Evolutionary conservation across 2,888 invertebrate genomes (phyloP).

Genomic region (Lycaena phlaeas): DNA sequence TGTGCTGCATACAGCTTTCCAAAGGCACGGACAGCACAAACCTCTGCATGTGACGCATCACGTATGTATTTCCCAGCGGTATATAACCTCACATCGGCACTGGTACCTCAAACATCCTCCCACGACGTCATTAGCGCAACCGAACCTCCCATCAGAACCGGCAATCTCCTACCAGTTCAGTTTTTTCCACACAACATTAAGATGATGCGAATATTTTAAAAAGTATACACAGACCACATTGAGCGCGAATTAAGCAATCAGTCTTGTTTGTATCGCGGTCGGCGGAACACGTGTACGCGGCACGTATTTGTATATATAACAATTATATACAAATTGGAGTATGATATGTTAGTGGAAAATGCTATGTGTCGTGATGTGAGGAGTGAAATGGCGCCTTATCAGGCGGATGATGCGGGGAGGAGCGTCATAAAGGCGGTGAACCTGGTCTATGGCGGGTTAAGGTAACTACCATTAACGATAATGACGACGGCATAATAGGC

Average conservation of each 20-base stretch:
- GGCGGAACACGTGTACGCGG: not conserved
- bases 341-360: not conserved
- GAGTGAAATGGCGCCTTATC: slow-evolving; percentile 1
- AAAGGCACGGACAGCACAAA: too few relatives aligned
- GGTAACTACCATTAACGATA: not conserved
- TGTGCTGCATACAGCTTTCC: too few relatives aligned
- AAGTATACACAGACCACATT: too few relatives aligned
- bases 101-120: too few relatives aligned
- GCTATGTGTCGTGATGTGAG: not conserved
- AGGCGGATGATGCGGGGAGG: not conserved
- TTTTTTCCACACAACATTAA: too few relatives aligned
- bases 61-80: too few relatives aligned
- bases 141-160: too few relatives aligned
- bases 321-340: not conserved
- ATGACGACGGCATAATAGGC: not conserved
- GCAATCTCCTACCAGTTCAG: too few relatives aligned
- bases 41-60: too few relatives aligned
- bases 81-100: too few relatives aligned
- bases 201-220: too few relatives aligned
- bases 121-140: too few relatives aligned
- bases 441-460: not conserved
- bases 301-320: not conserved
- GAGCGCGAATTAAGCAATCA: not conserved
- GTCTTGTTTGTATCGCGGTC: not conserved
- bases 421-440: not conserved